phyloP scores from a whole-genome alignment of 2,797 vertebrate genomes.

The Anabacerthia variegaticeps region DNA sequence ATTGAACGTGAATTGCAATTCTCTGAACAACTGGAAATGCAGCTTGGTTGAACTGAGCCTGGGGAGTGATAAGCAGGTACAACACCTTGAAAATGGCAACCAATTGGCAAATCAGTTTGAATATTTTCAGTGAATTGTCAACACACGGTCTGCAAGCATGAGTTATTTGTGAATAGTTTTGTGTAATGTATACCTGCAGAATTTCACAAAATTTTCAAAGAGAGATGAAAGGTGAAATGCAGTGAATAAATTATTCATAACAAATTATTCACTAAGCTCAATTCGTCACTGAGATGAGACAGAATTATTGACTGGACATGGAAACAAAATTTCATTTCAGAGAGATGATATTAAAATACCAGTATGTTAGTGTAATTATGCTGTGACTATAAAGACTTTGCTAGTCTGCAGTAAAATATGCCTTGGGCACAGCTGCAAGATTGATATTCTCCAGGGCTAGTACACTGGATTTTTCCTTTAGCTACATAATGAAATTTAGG shows the following conservation, averaged over 20 bases:
- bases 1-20: background rate
- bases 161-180: background rate
- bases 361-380: slow-evolving; percentile 31
- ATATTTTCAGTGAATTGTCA: background rate
- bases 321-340: slow-evolving; percentile 63
- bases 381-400: slow-evolving; percentile 33
- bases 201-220: slow-evolving; percentile 15
- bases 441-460: slow-evolving; percentile 20
- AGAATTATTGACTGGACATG: slow-evolving; percentile 67
- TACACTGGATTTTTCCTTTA: slow-evolving; percentile 32
- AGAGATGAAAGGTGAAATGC: slow-evolving; percentile 53
- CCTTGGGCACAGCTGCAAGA: slow-evolving; percentile 34
- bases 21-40: background rate
- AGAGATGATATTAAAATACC: slow-evolving; percentile 40
- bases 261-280: slow-evolving; percentile 52
- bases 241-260: slow-evolving; percentile 60
- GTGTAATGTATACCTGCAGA: background rate
- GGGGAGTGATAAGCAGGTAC: background rate
- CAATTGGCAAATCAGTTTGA: background rate
- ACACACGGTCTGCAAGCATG: background rate
- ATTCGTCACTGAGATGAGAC: slow-evolving; percentile 53
- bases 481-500: background rate
- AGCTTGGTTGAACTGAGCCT: background rate
- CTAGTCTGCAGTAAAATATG: slow-evolving; percentile 42
- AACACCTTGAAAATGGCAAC: background rate